These are phyloP conservation scores for Argentina silus DNA, from an alignment of 2,797 vertebrate genomes.

Conservation along the genomic window DNA sequence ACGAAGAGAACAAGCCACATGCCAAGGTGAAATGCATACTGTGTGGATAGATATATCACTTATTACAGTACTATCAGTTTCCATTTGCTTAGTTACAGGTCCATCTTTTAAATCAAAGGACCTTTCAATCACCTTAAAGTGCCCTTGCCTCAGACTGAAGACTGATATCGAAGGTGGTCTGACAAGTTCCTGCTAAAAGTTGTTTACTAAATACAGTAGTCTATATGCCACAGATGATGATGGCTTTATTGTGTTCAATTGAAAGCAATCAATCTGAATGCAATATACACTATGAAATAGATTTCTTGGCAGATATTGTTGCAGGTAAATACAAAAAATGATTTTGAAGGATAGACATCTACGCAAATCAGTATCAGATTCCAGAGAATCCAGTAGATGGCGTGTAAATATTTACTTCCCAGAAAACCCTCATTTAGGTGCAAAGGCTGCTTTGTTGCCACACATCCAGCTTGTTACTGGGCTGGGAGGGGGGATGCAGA, in stretches of 20 bases:
- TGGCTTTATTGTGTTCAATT: too few species aligned
- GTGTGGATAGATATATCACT: constrained; percentile 65
- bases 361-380: background rate
- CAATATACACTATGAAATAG: background rate
- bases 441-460: constrained; percentile 46
- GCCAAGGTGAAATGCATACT: constrained; percentile 72
- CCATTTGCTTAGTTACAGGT: background rate
- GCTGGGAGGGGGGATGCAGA: constrained; percentile 40
- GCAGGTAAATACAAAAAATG: background rate
- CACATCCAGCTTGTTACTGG: constrained; percentile 31
- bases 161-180: too few species aligned
- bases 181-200: too few species aligned
- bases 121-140: background rate
- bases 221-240: too few species aligned
- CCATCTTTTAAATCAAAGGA: background rate
- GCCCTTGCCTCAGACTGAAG: too few species aligned
- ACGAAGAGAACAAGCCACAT: constrained; percentile 65
- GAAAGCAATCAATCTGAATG: too few species aligned
- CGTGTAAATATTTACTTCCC: constrained; percentile 31
- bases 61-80: constrained; percentile 32
- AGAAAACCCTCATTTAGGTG: constrained; percentile 29
- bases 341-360: background rate
- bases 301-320: background rate
- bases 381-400: constrained; percentile 18
- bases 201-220: too few species aligned